Base-by-base conservation (phyloP, 1,140 invertebrate species). In the Nylanderia fulva region DNA sequence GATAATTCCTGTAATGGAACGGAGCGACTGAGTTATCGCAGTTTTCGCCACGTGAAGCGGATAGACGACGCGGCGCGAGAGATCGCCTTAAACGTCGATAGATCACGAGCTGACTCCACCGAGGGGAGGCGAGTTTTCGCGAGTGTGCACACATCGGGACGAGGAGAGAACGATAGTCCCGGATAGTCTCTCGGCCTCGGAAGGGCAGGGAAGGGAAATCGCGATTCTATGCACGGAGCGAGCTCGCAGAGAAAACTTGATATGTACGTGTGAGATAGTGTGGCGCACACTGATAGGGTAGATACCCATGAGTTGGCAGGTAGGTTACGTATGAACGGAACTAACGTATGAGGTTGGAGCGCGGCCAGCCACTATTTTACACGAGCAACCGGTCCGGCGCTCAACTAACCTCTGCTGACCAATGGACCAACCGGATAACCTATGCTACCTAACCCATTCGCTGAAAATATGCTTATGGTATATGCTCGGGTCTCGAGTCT, bases 291-390 rank as follows among this genome's bases (percentile, higher is more conserved):
- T 29, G 58, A 24, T 24, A 39, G 64, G 29, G 29, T 82, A 36
- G 42, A 77, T 71, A 36, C 77, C 24, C 61, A 64, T n/a, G n/a
- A 84, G 90, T 83, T 93, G 88, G 88, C 88, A 93, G 90, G 87
- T 91, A 89, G 88, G 91, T 92, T 92, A 92, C 88, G 91, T 93
- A 93, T 90, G 92, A 91, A 88, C 92, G 89, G 89, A 89, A 90
- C 85, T 92, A 91, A 92, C 91, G 84, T 85, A 85, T 72, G 89
- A 92, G 91, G 74, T 92, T 93, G 92, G 92, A 93, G 86, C 90
- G 52, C 36, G 80, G 92, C 92, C 93, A 93, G 90, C 88, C 88
- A 91, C 89, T 92, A 93, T 93, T 93, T 93, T 90, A 93, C 90
- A 82, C 88, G 66, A 82, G 82, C 85, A 90, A 87, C 74, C 54